These are phyloP conservation scores for Cerceris rybyensis DNA, from an alignment of 2,888 invertebrate species.

Conservation along the genomic window DNA sequence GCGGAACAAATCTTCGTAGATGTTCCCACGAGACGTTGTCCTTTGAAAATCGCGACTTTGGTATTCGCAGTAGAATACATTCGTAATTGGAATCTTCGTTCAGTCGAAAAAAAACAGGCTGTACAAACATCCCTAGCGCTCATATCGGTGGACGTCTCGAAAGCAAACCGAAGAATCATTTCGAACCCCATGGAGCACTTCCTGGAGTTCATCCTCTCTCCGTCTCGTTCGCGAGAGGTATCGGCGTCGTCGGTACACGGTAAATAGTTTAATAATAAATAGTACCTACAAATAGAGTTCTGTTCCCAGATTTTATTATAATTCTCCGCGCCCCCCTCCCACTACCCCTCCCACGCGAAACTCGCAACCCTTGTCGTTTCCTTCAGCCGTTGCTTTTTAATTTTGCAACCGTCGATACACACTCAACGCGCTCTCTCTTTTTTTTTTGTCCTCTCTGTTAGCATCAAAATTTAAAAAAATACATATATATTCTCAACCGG, in stretches of 20 bases:
- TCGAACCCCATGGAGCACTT: background rate
- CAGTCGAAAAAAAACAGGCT: too few relatives aligned
- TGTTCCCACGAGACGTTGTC: background rate
- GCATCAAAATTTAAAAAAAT: conserved; percentile 82
- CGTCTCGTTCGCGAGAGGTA: conserved; percentile 2
- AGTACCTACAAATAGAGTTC: conserved; percentile 73
- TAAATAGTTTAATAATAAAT: conserved; percentile 66
- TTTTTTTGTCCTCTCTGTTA: conserved; percentile 67
- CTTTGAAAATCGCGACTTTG: too few relatives aligned
- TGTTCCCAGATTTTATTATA: conserved; percentile 73
- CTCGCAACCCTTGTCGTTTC: conserved; percentile 1
- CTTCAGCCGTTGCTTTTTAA: conserved; percentile 7
- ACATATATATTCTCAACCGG: conserved; percentile 80
- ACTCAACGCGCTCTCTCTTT: conserved; percentile 36
- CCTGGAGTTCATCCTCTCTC: background rate
- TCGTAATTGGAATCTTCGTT: background rate
- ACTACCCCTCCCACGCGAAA: conserved; percentile 29
- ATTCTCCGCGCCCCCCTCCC: conserved; percentile 64
- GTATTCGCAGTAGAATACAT: background rate
- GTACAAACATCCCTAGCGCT: background rate
- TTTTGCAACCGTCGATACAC: conserved; percentile 35
- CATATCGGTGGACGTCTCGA: conserved; percentile 46
- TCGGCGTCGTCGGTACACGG: background rate
- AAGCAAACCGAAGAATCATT: conserved; percentile 22
- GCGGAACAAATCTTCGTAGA: background rate